These are phyloP conservation scores for Timema cristinae DNA, from an alignment of 2,888 invertebrate species.

Conservation along the genomic window DNA sequence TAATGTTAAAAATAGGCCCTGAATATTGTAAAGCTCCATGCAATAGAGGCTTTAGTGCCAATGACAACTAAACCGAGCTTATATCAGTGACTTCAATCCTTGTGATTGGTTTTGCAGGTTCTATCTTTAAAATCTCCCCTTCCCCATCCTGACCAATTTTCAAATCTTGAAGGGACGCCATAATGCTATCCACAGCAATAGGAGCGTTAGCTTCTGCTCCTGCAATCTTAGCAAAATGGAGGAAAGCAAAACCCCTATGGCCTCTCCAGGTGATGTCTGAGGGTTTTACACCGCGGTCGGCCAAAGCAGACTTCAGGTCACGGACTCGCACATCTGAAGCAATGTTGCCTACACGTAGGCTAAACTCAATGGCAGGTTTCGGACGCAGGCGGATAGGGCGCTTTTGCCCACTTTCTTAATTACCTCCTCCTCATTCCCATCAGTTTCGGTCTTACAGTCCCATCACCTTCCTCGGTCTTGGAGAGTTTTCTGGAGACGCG, in stretches of 20 bases:
- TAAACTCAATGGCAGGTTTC: conserved; percentile 34
- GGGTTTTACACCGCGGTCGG: conserved; percentile 70
- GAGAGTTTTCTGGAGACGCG: conserved; percentile 6
- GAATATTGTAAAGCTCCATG: no score
- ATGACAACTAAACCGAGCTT: conserved; percentile 42
- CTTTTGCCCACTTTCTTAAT: conserved; percentile 41
- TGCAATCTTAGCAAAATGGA: conserved; percentile 66
- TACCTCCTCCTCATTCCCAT: not conserved
- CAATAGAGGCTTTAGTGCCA: no score
- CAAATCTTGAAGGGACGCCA: conserved; percentile 48
- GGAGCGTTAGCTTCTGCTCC: conserved; percentile 32
- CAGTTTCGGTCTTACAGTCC: conserved; percentile 2
- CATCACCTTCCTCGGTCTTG: conserved; percentile 16
- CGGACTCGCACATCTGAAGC: conserved; percentile 66
- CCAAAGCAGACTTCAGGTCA: conserved; percentile 68
- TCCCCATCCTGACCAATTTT: conserved; percentile 43
- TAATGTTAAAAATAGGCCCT: no score
- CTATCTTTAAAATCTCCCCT: conserved; percentile 41
- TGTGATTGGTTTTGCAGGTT: conserved; percentile 51
- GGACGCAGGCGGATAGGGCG: conserved; percentile 46
- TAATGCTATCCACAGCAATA: conserved; percentile 48
- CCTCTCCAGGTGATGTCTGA: conserved; percentile 66
- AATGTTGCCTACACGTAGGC: conserved; percentile 63
- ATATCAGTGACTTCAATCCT: conserved; percentile 51
- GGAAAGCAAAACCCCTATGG: conserved; percentile 59